Base-by-base conservation (phyloP, 2,113 vertebrate species). In the Saguinus midas region DNA sequence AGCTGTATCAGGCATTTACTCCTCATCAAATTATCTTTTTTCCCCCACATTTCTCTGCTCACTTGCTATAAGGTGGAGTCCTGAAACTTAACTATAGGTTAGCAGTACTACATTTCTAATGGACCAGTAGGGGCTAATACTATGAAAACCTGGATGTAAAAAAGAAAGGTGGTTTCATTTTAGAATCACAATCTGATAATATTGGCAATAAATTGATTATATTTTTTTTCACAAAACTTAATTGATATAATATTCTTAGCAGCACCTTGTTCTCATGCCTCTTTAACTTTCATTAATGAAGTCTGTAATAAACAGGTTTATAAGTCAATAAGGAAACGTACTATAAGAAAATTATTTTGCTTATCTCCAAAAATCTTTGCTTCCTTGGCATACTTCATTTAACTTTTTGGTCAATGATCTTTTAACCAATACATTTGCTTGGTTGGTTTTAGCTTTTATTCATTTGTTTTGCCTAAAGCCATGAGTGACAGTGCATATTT, bases 161-260 rank as follows among this genome's bases (percentile, higher is more conserved):
- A 92, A 93, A 61, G 57, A 48, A 90, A 55, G 87, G 16, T 79
- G 55, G 95, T 87, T 95, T 79, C 11, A 75, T 58, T 91, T 86
- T 75, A 52, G 45, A 95, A 80, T 66, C 72, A 89, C 1, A 32
- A 0, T 85, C 79, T 91, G 21, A 43, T 27, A 96, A 89, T 73
- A 55, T 10, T 87, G n/a, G 27, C 8, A 86, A 72, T 18, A 88
- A 81, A 95, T 48, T 32, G 17, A 94, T 87, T 72, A 84, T 27
- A 85, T 48, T 86, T 45, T 70, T 86, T 45, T 70, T 92, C 55
- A 37, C 18, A 55, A 66, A 88, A 72, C 91, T 27, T 2, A 43
- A 5, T 68, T 86, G 72, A 70, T 57, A 70, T 55, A 6, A 61
- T 87, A 96, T 13, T 86, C 17, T 83, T 40, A 83, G n/a, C 16